Conservation (phyloP, 2,888 invertebrate species). For the Bedellia somnulentella region DNA sequence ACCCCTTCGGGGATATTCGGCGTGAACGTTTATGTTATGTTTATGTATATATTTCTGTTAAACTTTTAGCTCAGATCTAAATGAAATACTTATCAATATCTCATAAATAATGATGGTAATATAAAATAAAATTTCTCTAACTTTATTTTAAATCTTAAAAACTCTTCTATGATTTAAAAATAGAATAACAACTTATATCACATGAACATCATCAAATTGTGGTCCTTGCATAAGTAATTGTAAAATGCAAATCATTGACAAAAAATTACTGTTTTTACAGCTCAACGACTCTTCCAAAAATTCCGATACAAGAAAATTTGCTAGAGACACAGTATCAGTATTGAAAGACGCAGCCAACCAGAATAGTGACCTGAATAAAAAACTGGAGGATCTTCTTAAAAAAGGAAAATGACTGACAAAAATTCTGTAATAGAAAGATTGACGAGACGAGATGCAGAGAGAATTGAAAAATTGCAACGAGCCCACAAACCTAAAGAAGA, state of each 20-base stretch:
- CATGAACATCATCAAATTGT: not conserved
- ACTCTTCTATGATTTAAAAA: too few relatives aligned
- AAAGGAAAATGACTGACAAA: slow-evolving; percentile 49
- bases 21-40: too few relatives aligned
- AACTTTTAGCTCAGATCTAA: too few relatives aligned
- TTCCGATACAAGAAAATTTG: slow-evolving; percentile 30
- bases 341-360: slow-evolving; percentile 49
- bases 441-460: slow-evolving; percentile 63
- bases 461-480: slow-evolving; percentile 66
- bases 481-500: slow-evolving; percentile 66
- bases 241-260: too few relatives aligned
- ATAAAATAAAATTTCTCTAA: too few relatives aligned
- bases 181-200: too few relatives aligned
- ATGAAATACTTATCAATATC: too few relatives aligned
- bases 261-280: too few relatives aligned
- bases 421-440: slow-evolving; percentile 42
- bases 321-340: slow-evolving; percentile 26
- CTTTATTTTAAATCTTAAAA: too few relatives aligned
- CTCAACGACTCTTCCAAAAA: slow-evolving; percentile 28
- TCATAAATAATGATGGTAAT: too few relatives aligned
- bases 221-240: not conserved
- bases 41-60: too few relatives aligned
- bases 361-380: slow-evolving; percentile 40
- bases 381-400: slow-evolving; percentile 46
- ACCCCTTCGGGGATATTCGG: too few relatives aligned